These are phyloP conservation scores for Meiosimyza decipiens DNA, from an alignment of 2,888 invertebrate genomes.

Conservation along the genomic window DNA sequence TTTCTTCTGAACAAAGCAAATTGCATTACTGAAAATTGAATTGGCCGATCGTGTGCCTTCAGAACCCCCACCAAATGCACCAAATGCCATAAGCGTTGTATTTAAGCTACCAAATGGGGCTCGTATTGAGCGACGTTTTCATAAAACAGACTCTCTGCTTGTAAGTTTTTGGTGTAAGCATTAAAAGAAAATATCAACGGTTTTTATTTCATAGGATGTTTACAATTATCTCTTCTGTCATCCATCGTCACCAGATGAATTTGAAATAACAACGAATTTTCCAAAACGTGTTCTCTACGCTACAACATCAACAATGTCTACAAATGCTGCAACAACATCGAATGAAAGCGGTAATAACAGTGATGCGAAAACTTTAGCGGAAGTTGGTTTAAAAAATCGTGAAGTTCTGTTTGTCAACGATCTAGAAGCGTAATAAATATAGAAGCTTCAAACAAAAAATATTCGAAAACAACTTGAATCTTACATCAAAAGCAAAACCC, in stretches of 20 bases:
- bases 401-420: constrained; percentile 96
- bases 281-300: constrained; percentile 84
- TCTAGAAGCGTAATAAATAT: constrained; percentile 76
- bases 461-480: constrained; percentile 2
- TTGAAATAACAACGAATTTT: constrained; percentile 96
- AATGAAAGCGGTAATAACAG: constrained; percentile 31
- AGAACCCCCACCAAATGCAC: constrained; percentile 80
- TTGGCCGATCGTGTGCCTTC: constrained; percentile 74
- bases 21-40: constrained; percentile 76
- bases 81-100: constrained; percentile 83
- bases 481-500: not conserved
- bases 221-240: constrained; percentile 97
- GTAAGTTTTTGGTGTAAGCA: constrained; percentile 68
- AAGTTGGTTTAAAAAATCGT: constrained; percentile 86
- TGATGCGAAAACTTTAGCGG: constrained; percentile 63
- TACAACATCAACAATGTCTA: constrained; percentile 42
- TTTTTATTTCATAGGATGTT: constrained; percentile 78
- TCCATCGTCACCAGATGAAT: constrained; percentile 89
- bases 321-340: constrained; percentile 35
- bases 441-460: constrained; percentile 8
- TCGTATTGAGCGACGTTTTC: constrained; percentile 88
- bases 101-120: constrained; percentile 92
- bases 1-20: constrained; percentile 66
- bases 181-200: constrained; percentile 18
- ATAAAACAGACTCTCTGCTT: constrained; percentile 81